These are phyloP conservation scores for Boleophthalmus pectinirostris DNA, from an alignment of 2,113 vertebrate genomes.

Conservation along the genomic window DNA sequence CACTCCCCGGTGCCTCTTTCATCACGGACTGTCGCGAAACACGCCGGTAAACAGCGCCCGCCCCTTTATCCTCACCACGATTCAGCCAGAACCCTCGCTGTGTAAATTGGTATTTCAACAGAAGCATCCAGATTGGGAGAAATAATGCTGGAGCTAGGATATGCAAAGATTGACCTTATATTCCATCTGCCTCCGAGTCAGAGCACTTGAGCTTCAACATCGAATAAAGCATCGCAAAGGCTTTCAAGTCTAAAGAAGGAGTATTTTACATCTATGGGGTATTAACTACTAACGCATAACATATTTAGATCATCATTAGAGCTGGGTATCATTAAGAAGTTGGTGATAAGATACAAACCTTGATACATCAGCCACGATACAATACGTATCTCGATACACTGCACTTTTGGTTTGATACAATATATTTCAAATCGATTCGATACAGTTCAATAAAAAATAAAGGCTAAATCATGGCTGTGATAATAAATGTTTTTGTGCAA, in stretches of 20 bases:
- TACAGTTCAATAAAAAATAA: too few species aligned
- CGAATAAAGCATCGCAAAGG: not conserved
- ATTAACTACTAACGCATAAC: too few species aligned
- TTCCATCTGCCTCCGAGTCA: constrained; percentile 19
- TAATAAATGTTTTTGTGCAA: too few species aligned
- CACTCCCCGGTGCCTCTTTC: constrained; percentile 53
- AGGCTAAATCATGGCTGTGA: too few species aligned
- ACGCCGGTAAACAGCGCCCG: constrained; percentile 48
- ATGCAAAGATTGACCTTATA: constrained; percentile 38
- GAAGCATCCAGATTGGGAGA: constrained; percentile 36
- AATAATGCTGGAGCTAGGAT: constrained; percentile 37
- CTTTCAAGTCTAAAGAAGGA: not conserved
- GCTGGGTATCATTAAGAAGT: too few species aligned
- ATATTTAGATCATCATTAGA: too few species aligned
- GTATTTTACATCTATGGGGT: too few species aligned
- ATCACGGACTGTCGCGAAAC: constrained; percentile 46
- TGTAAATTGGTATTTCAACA: constrained; percentile 57
- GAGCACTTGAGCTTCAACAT: constrained; percentile 3
- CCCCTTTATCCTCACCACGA: constrained; percentile 34
- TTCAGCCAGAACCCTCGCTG: constrained; percentile 31
- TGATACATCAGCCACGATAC: too few species aligned
- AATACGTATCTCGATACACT: too few species aligned
- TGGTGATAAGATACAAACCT: too few species aligned
- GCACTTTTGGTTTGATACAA: too few species aligned
- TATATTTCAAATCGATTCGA: too few species aligned